These are phyloP conservation scores for Vanessa tameamea DNA, from an alignment of 1,140 invertebrate species.

Conservation along the genomic window DNA sequence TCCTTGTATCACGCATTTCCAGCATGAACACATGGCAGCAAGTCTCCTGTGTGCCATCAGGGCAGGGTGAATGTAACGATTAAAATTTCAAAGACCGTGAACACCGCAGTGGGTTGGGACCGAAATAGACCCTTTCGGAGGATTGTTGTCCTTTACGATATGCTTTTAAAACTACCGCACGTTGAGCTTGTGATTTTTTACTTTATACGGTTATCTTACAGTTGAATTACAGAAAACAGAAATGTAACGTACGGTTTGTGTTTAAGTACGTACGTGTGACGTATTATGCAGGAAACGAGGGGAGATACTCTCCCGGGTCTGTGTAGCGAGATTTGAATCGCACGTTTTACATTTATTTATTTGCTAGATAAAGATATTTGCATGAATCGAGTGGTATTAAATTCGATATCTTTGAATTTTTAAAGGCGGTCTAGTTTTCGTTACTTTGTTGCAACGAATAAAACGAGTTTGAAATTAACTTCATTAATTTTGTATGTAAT, in stretches of 20 bases:
- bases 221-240: slow-evolving; percentile 30
- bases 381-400: neutral
- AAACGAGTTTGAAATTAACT: no score
- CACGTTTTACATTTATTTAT: slow-evolving; percentile 55
- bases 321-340: slow-evolving; percentile 64
- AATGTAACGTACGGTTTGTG: slow-evolving; percentile 14
- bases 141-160: slow-evolving; percentile 54
- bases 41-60: slow-evolving; percentile 62
- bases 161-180: slow-evolving; percentile 30
- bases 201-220: slow-evolving; percentile 41
- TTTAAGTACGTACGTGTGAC: slow-evolving; percentile 45
- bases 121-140: slow-evolving; percentile 68
- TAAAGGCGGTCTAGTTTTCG: neutral
- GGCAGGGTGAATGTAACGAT: slow-evolving; percentile 74
- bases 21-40: slow-evolving; percentile 48
- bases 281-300: slow-evolving; percentile 69
- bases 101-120: slow-evolving; percentile 47
- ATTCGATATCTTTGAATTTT: neutral
- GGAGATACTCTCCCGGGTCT: slow-evolving; percentile 59
- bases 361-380: slow-evolving; percentile 30
- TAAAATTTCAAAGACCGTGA: slow-evolving; percentile 76
- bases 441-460: neutral
- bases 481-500: no score
- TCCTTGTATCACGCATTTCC: slow-evolving; percentile 25
- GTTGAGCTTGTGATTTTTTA: slow-evolving; percentile 42